Conservation (phyloP, 2,113 vertebrate species). For the Coptodon rendalli region DNA sequence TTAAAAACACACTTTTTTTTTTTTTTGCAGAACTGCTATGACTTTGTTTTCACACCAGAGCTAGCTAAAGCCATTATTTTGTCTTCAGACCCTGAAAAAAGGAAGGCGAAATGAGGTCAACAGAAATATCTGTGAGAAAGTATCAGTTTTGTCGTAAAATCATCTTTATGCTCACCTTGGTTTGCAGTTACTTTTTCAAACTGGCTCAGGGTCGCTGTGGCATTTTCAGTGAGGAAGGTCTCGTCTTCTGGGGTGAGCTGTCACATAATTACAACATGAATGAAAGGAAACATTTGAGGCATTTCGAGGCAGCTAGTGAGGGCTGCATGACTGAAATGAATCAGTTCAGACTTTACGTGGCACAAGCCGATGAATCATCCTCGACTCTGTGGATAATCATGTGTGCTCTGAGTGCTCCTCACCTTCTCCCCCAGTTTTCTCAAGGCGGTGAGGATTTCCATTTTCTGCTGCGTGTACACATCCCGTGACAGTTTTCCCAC, state of each 20-base stretch:
- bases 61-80: slow-evolving; percentile 95
- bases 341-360: not conserved
- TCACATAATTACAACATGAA: not conserved
- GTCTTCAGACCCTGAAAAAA: slow-evolving; percentile 85
- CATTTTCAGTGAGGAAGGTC: slow-evolving; percentile 84
- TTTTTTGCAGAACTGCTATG: slow-evolving; percentile 21
- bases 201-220: slow-evolving; percentile 85
- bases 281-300: not conserved
- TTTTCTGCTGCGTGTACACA: slow-evolving; percentile 87
- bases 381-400: not conserved
- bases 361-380: slow-evolving; percentile 12
- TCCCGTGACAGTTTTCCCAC: slow-evolving; percentile 86
- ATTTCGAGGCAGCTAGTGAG: not conserved
- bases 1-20: not conserved
- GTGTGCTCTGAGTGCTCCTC: slow-evolving; percentile 2
- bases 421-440: slow-evolving; percentile 97
- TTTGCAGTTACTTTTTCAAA: slow-evolving; percentile 90
- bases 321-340: not conserved
- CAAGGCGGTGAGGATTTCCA: slow-evolving; percentile 92
- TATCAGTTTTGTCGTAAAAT: not conserved
- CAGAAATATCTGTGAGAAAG: not conserved
- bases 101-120: not conserved
- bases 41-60: slow-evolving; percentile 86
- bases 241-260: slow-evolving; percentile 89
- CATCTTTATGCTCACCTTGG: slow-evolving; percentile 73